Evolutionary conservation across 2,113 vertebrate species (phyloP), one percentile per base, ranked within the genome.

Genomic region (Columba janthina): DNA sequence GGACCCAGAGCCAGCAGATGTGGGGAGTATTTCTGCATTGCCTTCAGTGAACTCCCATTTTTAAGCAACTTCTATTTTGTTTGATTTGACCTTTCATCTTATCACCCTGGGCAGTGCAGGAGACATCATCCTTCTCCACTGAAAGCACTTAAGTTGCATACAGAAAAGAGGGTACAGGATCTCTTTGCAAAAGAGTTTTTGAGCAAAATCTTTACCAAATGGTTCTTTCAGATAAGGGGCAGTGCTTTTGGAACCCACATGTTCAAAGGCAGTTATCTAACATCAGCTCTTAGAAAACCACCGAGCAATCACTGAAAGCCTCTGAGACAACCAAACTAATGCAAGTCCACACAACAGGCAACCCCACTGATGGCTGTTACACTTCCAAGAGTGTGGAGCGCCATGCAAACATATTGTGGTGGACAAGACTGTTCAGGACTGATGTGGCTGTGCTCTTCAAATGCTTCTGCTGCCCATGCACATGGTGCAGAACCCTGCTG

Each of bases 371-470:
- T 0, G 3, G 32, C 11, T 54, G 50, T 24, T 66, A 46, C 3
- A 8, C 20, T 84, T 93, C 21, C 28, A 60, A 51, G 67, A 88
- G 22, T 1, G 1, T 29, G 19, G 29, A 77, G 32, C 2, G 16
- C 51, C 36, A 40, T 2, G 8, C 0, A 0, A 85, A 31, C 3
- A 1, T 48, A 42, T 6, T 53, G 48, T 18, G 8, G 53, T 36
- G 19, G 40, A 53, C 32, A 70, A 57, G 9, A 51, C 8, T 0
- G 1, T 64, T 48, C 51, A 38, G 48, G 51, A 71, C 25, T 36
- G 7, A 66, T 5, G 14, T 8, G 44, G 40, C 20, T 0, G 0
- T 12, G 26, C 11, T 89, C 69, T 78, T 79, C 56, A 48, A n/a
- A 54, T 24, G 51, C 56, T 32, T 48, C 74, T 91, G 53, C 67